These are phyloP conservation scores for Lepisosteus oculatus DNA, from an alignment of 2,113 vertebrate species.

Conservation along the genomic window DNA sequence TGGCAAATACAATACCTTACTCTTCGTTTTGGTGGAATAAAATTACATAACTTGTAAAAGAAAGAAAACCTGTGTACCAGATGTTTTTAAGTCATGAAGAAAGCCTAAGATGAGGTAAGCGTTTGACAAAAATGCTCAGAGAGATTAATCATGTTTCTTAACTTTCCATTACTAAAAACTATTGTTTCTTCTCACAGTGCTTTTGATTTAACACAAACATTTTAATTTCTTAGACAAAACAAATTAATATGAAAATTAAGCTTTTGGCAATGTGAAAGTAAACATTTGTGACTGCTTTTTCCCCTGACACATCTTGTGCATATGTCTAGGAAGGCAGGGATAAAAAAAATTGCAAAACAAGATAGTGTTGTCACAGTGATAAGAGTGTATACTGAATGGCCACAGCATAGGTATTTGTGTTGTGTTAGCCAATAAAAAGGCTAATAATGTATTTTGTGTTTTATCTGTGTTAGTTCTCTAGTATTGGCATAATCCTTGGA, in stretches of 20 bases:
- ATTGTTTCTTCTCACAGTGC: conserved; percentile 55
- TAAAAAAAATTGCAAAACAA: no score
- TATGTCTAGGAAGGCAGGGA: no score
- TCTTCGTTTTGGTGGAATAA: conserved; percentile 56
- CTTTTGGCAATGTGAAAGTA: background rate
- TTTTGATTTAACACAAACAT: conserved; percentile 48
- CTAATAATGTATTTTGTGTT: no score
- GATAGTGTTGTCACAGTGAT: no score
- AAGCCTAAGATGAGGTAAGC: conserved; percentile 82
- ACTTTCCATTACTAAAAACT: conserved; percentile 55
- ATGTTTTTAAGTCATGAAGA: conserved; percentile 84
- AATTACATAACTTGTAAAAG: conserved; percentile 69
- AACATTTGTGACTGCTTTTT: background rate
- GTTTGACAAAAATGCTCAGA: conserved; percentile 76
- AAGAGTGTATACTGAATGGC: no score
- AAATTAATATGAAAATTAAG: conserved; percentile 24
- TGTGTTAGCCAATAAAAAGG: no score
- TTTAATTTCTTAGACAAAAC: conserved; percentile 30
- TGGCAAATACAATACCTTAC: conserved; percentile 28
- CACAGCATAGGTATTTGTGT: no score
- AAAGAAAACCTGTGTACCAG: conserved; percentile 73
- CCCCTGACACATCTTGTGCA: background rate
- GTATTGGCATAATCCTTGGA: no score
- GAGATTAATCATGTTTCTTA: conserved; percentile 78
- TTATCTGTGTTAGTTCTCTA: no score